Evolutionary conservation across 2,113 vertebrate species (phyloP).

Genomic region (Thunnus thynnus): DNA sequence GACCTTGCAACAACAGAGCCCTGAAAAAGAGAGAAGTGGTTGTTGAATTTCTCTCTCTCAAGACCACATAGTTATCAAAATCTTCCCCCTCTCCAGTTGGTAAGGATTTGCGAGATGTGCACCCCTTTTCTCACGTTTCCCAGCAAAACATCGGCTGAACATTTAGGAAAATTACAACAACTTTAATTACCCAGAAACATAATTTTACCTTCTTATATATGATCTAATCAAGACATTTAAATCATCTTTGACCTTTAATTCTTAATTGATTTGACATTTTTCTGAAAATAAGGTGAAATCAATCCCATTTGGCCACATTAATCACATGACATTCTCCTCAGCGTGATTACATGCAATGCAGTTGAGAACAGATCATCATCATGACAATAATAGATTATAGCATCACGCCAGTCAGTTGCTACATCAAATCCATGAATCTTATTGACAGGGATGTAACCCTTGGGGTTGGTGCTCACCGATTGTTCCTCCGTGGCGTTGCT

Average conservation of each 20-base stretch:
- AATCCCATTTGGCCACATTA: conserved; percentile 14
- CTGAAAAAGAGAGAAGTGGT: conserved; percentile 44
- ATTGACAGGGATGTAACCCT: conserved; percentile 38
- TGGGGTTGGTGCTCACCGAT: conserved; percentile 49
- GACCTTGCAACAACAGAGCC: conserved; percentile 47
- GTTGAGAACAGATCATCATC: conserved; percentile 43
- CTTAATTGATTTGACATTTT: conserved; percentile 71
- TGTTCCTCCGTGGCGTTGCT: conserved; percentile 68
- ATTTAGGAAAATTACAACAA: conserved; percentile 29
- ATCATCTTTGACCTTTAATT: conserved; percentile 64
- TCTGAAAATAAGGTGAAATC: conserved; percentile 34
- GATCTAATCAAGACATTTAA: conserved; percentile 63
- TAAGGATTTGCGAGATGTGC: neutral
- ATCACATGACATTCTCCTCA: conserved; percentile 35
- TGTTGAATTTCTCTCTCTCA: conserved; percentile 2
- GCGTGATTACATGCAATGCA: conserved; percentile 37
- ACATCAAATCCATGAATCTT: conserved; percentile 36
- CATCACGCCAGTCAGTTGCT: conserved; percentile 23
- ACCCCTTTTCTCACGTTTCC: neutral
- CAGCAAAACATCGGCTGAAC: conserved; percentile 15
- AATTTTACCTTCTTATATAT: conserved; percentile 49
- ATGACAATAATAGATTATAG: conserved; percentile 49
- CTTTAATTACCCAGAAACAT: conserved; percentile 31
- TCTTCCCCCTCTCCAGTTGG: neutral
- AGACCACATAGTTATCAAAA: conserved; percentile 1